These are phyloP conservation scores for Drosophila orena DNA, from an alignment of 1,140 invertebrate genomes.

Conservation along the genomic window DNA sequence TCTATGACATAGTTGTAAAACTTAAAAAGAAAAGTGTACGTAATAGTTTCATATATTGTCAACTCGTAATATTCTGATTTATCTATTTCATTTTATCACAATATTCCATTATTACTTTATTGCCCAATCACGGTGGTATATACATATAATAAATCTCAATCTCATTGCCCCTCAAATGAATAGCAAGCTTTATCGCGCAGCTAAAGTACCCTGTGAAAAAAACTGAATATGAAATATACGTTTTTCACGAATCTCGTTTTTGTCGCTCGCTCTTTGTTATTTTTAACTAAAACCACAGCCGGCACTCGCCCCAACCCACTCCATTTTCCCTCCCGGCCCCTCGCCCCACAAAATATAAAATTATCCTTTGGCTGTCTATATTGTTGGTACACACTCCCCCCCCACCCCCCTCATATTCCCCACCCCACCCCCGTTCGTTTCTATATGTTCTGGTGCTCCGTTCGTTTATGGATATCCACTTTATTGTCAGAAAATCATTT, in stretches of 20 bases:
- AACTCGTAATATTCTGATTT: too few species aligned
- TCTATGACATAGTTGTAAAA: too few species aligned
- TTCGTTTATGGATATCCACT: slow-evolving; percentile 49
- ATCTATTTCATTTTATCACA: too few species aligned
- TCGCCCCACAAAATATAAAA: slow-evolving; percentile 25
- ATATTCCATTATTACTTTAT: too few species aligned
- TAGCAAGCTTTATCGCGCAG: slow-evolving; percentile 2
- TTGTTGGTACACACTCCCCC: too few species aligned
- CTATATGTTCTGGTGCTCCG: slow-evolving; percentile 3
- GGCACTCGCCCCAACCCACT: slow-evolving; percentile 21
- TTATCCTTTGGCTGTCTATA: slow-evolving; percentile 51
- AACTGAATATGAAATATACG: slow-evolving; percentile 44
- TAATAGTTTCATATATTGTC: too few species aligned
- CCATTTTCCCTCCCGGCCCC: not conserved
- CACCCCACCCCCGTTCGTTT: slow-evolving; percentile 1
- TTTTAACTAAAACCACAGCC: slow-evolving; percentile 63
- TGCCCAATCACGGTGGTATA: not conserved
- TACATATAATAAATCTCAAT: not conserved
- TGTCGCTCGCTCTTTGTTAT: slow-evolving; percentile 53
- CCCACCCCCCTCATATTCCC: too few species aligned
- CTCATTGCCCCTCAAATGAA: not conserved
- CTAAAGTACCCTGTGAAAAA: slow-evolving; percentile 1
- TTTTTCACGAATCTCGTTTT: slow-evolving; percentile 43
- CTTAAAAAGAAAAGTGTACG: too few species aligned
- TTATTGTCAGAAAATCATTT: slow-evolving; percentile 67